Evolutionary conservation across 2,113 vertebrate species (phyloP).

Genomic region (Hippocampus mohnikei): DNA sequence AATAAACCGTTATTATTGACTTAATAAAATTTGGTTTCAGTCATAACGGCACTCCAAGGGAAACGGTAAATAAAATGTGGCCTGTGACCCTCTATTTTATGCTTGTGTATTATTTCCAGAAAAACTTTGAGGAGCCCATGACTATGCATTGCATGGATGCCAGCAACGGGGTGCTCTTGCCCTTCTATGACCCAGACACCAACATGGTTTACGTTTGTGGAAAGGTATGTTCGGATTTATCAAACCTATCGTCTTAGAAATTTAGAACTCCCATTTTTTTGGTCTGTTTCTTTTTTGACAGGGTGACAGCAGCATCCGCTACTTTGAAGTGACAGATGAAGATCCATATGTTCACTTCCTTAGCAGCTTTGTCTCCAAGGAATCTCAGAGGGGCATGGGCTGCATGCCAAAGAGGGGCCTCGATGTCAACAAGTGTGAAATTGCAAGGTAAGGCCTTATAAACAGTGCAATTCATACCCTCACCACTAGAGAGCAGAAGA

Average conservation of each 20-base stretch:
- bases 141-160: constrained; percentile 92
- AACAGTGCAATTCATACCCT: not conserved
- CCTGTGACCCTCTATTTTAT: not conserved
- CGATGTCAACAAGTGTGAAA: constrained; percentile 98
- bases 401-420: constrained; percentile 97
- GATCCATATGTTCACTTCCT: constrained; percentile 94
- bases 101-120: constrained; percentile 56
- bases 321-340: constrained; percentile 96
- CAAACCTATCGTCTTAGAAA: not conserved
- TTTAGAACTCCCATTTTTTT: not conserved
- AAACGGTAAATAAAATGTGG: too few species aligned
- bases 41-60: too few species aligned
- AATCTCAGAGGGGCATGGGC: constrained; percentile 98
- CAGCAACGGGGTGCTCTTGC: constrained; percentile 92
- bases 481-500: constrained; percentile 61
- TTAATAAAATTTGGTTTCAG: too few species aligned
- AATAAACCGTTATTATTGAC: too few species aligned
- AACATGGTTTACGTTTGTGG: constrained; percentile 93
- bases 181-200: constrained; percentile 94
- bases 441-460: constrained; percentile 80
- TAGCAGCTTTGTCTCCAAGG: constrained; percentile 91
- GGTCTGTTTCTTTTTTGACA: constrained; percentile 43
- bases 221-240: constrained; percentile 74
- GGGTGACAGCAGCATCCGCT: constrained; percentile 98
- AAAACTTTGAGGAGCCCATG: constrained; percentile 90